phyloP scores from a whole-genome alignment of 2,888 invertebrate genomes.

The Bellardia pandia region DNA sequence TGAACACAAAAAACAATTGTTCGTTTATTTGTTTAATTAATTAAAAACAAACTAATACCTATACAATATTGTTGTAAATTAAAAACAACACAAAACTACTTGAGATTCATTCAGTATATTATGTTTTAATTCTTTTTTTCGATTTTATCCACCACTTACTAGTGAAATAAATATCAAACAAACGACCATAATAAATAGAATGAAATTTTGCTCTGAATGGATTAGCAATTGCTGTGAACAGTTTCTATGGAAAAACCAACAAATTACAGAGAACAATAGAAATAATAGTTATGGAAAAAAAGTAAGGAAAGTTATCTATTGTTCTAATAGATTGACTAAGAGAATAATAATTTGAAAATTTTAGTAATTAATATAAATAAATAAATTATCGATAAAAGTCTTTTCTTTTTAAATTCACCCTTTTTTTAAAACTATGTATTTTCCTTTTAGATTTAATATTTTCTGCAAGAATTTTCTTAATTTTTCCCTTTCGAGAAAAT shows the following conservation, averaged over 20 bases:
- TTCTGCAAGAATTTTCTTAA: not conserved
- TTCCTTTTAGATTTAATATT: not conserved
- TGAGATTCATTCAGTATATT: conserved; percentile 39
- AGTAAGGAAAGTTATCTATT: not conserved
- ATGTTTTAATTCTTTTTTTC: not conserved
- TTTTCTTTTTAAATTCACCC: not conserved
- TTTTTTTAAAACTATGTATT: not conserved
- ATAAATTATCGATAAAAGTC: too few relatives aligned
- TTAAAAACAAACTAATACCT: conserved; percentile 46
- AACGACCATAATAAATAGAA: not conserved
- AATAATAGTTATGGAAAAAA: not conserved
- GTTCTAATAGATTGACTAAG: too few relatives aligned
- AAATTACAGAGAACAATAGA: not conserved
- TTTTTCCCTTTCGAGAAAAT: not conserved
- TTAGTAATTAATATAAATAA: too few relatives aligned
- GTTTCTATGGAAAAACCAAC: not conserved
- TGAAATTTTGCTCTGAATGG: not conserved
- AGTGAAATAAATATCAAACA: not conserved
- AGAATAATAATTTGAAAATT: too few relatives aligned
- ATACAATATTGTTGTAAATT: conserved; percentile 22
- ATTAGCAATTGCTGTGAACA: not conserved
- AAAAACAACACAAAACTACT: conserved; percentile 43
- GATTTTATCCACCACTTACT: not conserved
- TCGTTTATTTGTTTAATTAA: conserved; percentile 44
- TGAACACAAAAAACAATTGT: not conserved